Evolutionary conservation across 2,113 vertebrate genomes (phyloP).

Genomic region (Xyrauchen texanus): DNA sequence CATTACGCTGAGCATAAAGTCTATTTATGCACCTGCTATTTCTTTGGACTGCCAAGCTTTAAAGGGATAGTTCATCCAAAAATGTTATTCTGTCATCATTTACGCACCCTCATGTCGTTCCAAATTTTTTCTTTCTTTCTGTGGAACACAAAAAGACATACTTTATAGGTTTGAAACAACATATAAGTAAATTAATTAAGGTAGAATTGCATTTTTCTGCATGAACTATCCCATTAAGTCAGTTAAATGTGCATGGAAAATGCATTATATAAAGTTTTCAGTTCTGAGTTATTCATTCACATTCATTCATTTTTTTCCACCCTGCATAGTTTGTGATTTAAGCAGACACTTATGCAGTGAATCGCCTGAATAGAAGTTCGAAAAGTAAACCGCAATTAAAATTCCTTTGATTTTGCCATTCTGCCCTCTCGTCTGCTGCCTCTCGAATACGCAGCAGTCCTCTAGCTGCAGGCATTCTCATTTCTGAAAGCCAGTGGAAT

Average conservation of each 20-base stretch:
- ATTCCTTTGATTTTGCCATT: conserved; percentile 38
- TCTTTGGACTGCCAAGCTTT: background rate
- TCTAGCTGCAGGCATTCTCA: conserved; percentile 17
- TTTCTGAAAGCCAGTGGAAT: conserved; percentile 29
- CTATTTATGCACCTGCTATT: background rate
- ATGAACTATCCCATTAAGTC: too few species aligned
- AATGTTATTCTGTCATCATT: too few species aligned
- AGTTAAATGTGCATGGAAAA: background rate
- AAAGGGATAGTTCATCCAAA: too few species aligned
- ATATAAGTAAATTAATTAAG: too few species aligned
- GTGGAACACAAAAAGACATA: too few species aligned
- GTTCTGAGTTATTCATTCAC: conserved; percentile 9
- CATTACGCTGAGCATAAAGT: background rate
- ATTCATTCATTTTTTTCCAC: conserved; percentile 5
- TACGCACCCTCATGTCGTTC: too few species aligned
- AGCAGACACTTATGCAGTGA: conserved; percentile 6
- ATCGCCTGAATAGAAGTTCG: conserved; percentile 24
- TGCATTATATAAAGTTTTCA: conserved; percentile 6
- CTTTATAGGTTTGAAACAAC: too few species aligned
- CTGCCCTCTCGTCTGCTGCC: background rate
- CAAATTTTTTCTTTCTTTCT: too few species aligned
- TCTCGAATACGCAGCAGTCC: conserved; percentile 26
- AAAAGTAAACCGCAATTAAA: conserved; percentile 41
- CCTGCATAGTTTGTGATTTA: conserved; percentile 15
- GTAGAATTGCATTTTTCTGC: too few species aligned